These are phyloP conservation scores for Oreochromis spilurus DNA, from an alignment of 2,113 vertebrate species.

Conservation along the genomic window DNA sequence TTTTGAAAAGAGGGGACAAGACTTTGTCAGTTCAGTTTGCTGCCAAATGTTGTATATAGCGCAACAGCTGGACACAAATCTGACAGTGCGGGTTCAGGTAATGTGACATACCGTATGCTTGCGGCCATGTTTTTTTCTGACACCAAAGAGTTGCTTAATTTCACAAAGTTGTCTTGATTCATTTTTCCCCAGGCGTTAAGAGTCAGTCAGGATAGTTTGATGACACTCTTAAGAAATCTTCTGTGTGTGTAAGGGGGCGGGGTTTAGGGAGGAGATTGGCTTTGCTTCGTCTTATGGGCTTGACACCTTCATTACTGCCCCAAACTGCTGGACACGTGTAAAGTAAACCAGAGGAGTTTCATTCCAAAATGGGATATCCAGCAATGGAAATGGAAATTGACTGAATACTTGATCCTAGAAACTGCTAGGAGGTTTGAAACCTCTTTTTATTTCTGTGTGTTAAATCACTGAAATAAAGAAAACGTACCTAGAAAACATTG, in stretches of 20 bases:
- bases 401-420: not conserved
- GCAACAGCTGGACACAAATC: constrained; percentile 77
- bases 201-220: not conserved
- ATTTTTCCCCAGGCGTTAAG: not conserved
- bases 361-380: constrained; percentile 32
- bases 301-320: not conserved
- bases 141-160: constrained; percentile 70
- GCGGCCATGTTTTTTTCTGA: constrained; percentile 61
- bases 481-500: not conserved
- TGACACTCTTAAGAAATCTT: not conserved
- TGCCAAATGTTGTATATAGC: constrained; percentile 81
- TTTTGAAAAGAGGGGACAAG: constrained; percentile 53
- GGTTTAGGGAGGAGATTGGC: not conserved
- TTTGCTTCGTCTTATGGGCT: not conserved
- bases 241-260: not conserved
- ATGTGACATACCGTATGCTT: constrained; percentile 20
- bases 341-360: constrained; percentile 22
- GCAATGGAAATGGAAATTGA: not conserved
- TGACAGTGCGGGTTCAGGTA: constrained; percentile 74
- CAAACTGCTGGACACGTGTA: constrained; percentile 1
- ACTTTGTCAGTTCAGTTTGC: constrained; percentile 68
- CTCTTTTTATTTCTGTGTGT: not conserved
- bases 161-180: constrained; percentile 63
- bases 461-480: not conserved
- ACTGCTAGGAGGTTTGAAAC: not conserved